A percentile compares a stretch with the other conserved stretches of the same genome.
Evolutionary conservation across 2,888 invertebrate species (phyloP).

Genomic region (Drosophila borborema): DNA sequence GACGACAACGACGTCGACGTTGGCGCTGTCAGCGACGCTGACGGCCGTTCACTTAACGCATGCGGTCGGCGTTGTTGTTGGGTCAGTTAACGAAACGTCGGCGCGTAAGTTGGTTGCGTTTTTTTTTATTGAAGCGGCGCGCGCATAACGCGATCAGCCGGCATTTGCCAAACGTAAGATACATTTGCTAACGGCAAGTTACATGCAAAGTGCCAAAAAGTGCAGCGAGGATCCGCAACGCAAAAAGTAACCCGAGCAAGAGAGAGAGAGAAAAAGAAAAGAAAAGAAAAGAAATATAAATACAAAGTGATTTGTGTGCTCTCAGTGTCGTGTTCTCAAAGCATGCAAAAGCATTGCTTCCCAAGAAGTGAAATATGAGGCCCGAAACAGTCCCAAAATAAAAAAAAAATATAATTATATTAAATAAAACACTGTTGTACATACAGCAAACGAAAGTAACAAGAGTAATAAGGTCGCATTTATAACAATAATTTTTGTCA

Average conservation of each 20-base stretch:
- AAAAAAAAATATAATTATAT: not conserved
- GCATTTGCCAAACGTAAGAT: constrained; percentile 35
- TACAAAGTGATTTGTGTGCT: constrained; percentile 22
- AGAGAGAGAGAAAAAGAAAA: not conserved
- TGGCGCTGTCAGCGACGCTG: constrained; percentile 15
- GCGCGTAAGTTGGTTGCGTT: constrained; percentile 79
- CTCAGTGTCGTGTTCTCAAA: constrained; percentile 22
- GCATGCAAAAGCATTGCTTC: constrained; percentile 16
- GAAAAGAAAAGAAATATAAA: not conserved
- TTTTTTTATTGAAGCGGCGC: constrained; percentile 41
- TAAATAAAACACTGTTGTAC: constrained; percentile 50
- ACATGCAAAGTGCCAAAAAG: constrained; percentile 23
- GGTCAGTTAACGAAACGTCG: constrained; percentile 74
- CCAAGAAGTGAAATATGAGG: constrained; percentile 46
- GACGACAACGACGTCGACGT: constrained; percentile 1
- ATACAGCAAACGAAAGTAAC: constrained; percentile 76
- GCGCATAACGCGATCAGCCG: constrained; percentile 62
- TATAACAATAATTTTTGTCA: constrained; percentile 79
- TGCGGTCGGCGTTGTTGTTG: constrained; percentile 65
- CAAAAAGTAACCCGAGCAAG: constrained; percentile 14
- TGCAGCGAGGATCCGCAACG: constrained; percentile 24
- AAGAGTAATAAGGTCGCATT: constrained; percentile 80
- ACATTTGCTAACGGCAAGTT: constrained; percentile 30
- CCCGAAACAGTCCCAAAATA: constrained; percentile 9
- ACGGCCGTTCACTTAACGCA: constrained; percentile 56